Evolutionary conservation across 64 coral and sea anemone genomes (phyloP), one percentile per base, ranked within the genome.

Genomic region (Dendronephthya gigantea): DNA sequence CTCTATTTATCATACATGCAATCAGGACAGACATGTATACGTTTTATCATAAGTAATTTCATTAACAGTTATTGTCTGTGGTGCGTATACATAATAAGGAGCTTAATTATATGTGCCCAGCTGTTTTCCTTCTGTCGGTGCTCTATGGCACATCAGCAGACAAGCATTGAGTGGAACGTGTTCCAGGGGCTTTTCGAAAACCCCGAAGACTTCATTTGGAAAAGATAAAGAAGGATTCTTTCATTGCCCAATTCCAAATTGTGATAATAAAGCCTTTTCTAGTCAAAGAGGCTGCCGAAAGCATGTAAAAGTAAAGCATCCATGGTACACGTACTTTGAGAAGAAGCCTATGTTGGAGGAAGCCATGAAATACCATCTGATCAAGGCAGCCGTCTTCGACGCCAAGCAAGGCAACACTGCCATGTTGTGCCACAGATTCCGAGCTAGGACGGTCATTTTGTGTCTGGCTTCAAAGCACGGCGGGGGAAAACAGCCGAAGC

Each of bases 271-370:
- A 19, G 84, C 17, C 10, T 90, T 90, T 39, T 17, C 28, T 28
- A 85, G 62, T 34, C 89, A 84, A 69, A 75, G 88, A 90, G 83
- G 88, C 10, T 89, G 82, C 28, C 38, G 88, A 39, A 84, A 89
- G 43, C 88, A 90, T 39, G 88, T 84, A 5, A 69, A 84, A 69
- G 50, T 1, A 28, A 84, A 79, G 41, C 88, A 90, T n/a, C 17
- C 23, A 9, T 85, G 88, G 88, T 90, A 69, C 65, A 65, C 11
- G 10, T 90, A 86, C 48, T 90, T 90, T 58, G 70, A 90, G 23
- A 40, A 76, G 58, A 82, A 90, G 39, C 89, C 83, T 13, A 40
- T 9, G n/a, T 68, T 7, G 12, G 23, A 19, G 22, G 36, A 6
- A 79, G 36, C 37, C 5, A 28, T 39, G 72, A 35, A 35, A 19